Evolutionary conservation across 1,140 invertebrate species (phyloP).

Genomic region (Dendroctonus ponderosae): DNA sequence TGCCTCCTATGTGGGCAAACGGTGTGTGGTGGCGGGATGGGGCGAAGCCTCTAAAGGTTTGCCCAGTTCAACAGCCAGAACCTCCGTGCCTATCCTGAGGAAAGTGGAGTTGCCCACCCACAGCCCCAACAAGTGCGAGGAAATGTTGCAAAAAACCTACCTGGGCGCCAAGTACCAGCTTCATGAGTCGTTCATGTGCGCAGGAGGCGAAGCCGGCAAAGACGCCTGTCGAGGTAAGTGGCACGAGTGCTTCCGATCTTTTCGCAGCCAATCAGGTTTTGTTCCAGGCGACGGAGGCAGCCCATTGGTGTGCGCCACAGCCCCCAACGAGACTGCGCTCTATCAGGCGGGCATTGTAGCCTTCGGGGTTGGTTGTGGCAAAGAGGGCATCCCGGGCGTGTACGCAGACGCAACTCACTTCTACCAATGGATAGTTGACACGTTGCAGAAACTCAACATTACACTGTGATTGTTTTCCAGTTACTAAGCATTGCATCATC

Average conservation of each 20-base stretch:
- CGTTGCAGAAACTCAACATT: slow-evolving; percentile 8
- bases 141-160: slow-evolving; percentile 48
- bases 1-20: slow-evolving; percentile 42
- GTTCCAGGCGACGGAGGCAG: slow-evolving; percentile 30
- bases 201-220: slow-evolving; percentile 54
- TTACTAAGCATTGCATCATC: no score
- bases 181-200: slow-evolving; percentile 56
- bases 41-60: slow-evolving; percentile 57
- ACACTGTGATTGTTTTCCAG: no score
- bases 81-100: slow-evolving; percentile 48
- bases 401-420: slow-evolving; percentile 62
- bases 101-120: slow-evolving; percentile 52
- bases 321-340: background rate
- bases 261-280: slow-evolving; percentile 48
- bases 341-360: slow-evolving; percentile 59
- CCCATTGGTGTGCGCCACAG: slow-evolving; percentile 29
- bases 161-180: slow-evolving; percentile 52
- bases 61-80: background rate
- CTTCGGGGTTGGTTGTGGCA: slow-evolving; percentile 68
- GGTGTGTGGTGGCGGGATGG: slow-evolving; percentile 80
- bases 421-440: slow-evolving; percentile 60
- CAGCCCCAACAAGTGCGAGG: slow-evolving; percentile 47
- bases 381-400: slow-evolving; percentile 61
- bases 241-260: background rate
- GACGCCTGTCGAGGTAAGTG: slow-evolving; percentile 66